Percentiles rank a stretch among this genome's conserved stretches.
phyloP scores from a whole-genome alignment of 2,113 vertebrate genomes.

The Hemichromis elongatus region DNA sequence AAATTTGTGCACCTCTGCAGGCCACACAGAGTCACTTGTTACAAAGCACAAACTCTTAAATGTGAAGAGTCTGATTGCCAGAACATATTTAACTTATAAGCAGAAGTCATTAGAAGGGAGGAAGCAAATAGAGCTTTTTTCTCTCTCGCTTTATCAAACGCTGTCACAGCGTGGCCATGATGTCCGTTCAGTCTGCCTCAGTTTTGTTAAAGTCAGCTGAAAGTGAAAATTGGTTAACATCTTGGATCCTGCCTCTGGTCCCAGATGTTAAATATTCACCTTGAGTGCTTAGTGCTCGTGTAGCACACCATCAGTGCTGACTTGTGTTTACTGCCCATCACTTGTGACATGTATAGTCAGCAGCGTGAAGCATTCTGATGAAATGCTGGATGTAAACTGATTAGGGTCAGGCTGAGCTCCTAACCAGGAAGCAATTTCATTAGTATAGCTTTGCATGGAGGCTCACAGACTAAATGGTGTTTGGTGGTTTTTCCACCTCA shows the following conservation, averaged over 20 bases:
- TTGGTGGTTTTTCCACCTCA: background rate
- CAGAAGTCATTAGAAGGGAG: background rate
- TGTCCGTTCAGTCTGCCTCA: background rate
- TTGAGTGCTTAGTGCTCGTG: background rate
- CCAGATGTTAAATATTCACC: slow-evolving; percentile 28
- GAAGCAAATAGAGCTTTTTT: background rate
- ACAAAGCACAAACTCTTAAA: background rate
- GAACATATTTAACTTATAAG: background rate
- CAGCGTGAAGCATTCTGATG: background rate
- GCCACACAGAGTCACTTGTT: background rate
- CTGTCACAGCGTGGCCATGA: background rate
- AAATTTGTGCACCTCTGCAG: background rate
- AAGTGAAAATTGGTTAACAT: slow-evolving; percentile 8
- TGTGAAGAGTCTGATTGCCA: background rate
- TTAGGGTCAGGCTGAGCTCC: background rate
- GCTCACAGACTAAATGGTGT: background rate
- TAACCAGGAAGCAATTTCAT: background rate
- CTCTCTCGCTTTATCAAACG: background rate
- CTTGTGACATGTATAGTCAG: slow-evolving; percentile 4
- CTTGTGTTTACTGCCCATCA: slow-evolving; percentile 22
- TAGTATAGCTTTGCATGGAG: background rate
- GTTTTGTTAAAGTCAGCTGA: background rate
- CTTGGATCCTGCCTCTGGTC: slow-evolving; percentile 1
- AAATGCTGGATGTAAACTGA: background rate
- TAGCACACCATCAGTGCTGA: background rate